phyloP scores from a whole-genome alignment of 2,113 vertebrate genomes.

The Hippocampus barbouri region DNA sequence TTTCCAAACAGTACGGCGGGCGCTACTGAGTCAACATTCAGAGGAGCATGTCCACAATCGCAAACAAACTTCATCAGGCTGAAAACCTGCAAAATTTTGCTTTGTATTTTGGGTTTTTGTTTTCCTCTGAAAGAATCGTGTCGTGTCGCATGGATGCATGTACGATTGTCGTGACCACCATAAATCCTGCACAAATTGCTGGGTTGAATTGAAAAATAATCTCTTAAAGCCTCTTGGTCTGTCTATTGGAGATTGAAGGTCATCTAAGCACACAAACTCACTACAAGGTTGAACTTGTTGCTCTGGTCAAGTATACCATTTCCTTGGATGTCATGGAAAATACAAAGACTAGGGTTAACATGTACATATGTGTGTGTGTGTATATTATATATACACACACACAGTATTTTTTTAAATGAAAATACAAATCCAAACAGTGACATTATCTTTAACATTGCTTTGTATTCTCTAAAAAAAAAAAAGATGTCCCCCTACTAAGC shows the following conservation, averaged over 20 bases:
- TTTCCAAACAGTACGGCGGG: too few relatives aligned
- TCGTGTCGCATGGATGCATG: too few relatives aligned
- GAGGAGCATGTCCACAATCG: too few relatives aligned
- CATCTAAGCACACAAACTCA: neutral
- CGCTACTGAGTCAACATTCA: too few relatives aligned
- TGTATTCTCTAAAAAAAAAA: conserved; percentile 15
- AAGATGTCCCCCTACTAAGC: conserved; percentile 23
- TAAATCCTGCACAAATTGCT: neutral
- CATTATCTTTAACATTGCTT: neutral
- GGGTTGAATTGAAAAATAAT: neutral
- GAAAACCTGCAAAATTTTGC: too few relatives aligned
- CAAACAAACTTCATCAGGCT: too few relatives aligned
- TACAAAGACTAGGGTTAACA: neutral
- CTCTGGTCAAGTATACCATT: neutral
- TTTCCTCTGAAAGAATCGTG: too few relatives aligned
- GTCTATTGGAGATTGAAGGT: too few relatives aligned
- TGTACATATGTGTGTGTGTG: too few relatives aligned
- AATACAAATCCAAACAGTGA: conserved; percentile 2
- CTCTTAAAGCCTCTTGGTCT: neutral
- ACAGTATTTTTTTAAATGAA: too few relatives aligned
- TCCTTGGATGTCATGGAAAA: conserved; percentile 9
- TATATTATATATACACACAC: too few relatives aligned
- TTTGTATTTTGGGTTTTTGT: too few relatives aligned
- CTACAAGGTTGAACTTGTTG: conserved; percentile 6
- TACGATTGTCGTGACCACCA: neutral